Percentiles rank a stretch among this genome's conserved stretches.
Conservation (phyloP, 2,113 vertebrate species). For the Corythornis madagascariensis region DNA sequence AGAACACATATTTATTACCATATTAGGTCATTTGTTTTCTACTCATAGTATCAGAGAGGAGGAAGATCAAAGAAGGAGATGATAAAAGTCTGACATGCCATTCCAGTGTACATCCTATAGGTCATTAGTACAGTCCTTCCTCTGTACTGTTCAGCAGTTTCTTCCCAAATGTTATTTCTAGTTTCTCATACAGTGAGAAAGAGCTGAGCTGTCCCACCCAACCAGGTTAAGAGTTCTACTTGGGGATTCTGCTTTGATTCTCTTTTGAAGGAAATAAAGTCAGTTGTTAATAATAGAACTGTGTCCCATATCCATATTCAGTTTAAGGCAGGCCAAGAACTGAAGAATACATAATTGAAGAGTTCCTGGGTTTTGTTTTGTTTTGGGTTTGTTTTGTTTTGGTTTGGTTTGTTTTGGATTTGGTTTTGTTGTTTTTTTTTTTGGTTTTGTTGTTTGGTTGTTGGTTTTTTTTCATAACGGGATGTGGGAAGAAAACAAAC, state of each 20-base stretch:
- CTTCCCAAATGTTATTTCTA: background rate
- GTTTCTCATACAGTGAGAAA: background rate
- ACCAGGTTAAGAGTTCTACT: background rate
- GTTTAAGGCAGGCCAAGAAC: background rate
- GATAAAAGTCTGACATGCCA: background rate
- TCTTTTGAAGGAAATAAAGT: background rate
- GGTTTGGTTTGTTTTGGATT: no score
- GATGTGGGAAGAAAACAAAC: background rate
- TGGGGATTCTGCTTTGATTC: background rate
- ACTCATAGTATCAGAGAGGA: background rate
- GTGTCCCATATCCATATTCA: background rate
- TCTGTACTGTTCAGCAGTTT: background rate
- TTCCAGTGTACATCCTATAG: background rate
- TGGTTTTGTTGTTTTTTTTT: background rate
- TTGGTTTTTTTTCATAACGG: background rate
- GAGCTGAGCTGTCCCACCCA: background rate
- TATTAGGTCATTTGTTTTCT: constrained; percentile 18
- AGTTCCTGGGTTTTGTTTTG: background rate
- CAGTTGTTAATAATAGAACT: background rate
- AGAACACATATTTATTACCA: constrained; percentile 18
- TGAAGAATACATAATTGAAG: background rate
- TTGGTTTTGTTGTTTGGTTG: background rate
- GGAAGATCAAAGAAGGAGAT: background rate
- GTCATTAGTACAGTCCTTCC: background rate
- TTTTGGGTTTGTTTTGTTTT: background rate